Percentiles rank a stretch among this genome's conserved stretches.
Conservation (phyloP, 2,888 invertebrate species). For the Uloborus plumipes region DNA sequence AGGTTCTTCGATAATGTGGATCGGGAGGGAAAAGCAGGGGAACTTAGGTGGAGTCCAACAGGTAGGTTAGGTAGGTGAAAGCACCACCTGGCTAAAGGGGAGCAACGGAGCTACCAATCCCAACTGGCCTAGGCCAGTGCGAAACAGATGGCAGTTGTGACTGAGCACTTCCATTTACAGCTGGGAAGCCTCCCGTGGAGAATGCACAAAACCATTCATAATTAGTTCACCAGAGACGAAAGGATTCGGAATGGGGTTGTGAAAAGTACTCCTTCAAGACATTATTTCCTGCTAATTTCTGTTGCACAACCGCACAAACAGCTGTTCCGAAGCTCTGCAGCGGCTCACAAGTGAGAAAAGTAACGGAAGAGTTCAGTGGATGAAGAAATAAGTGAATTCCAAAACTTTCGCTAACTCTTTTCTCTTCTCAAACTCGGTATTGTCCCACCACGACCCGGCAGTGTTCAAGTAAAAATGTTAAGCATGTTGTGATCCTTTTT, state of each 20-base stretch:
- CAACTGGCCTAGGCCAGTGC: conserved; percentile 13
- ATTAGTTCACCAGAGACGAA: conserved; percentile 29
- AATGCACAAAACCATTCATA: conserved; percentile 16
- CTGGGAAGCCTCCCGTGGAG: background rate
- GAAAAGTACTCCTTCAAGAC: too few species aligned
- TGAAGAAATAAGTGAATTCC: too few species aligned
- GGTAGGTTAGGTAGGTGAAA: conserved; percentile 45
- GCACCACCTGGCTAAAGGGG: conserved; percentile 47
- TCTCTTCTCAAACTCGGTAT: too few species aligned
- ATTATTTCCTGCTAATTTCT: too few species aligned
- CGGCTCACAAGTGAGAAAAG: too few species aligned
- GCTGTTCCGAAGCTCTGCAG: too few species aligned
- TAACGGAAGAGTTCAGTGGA: too few species aligned
- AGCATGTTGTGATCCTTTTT: too few species aligned
- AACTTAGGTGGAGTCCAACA: conserved; percentile 8
- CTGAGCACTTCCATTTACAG: background rate
- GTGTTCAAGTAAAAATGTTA: too few species aligned
- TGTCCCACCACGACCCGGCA: too few species aligned
- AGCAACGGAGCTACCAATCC: conserved; percentile 12
- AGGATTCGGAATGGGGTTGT: conserved; percentile 39
- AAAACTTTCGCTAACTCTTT: too few species aligned
- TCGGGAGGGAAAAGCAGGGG: conserved; percentile 41
- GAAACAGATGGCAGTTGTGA: conserved; percentile 30
- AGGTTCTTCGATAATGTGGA: conserved; percentile 30
- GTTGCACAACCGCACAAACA: too few species aligned